Evolutionary conservation across 2,113 vertebrate genomes (phyloP).

Genomic region (Cynopterus brachyotis): DNA sequence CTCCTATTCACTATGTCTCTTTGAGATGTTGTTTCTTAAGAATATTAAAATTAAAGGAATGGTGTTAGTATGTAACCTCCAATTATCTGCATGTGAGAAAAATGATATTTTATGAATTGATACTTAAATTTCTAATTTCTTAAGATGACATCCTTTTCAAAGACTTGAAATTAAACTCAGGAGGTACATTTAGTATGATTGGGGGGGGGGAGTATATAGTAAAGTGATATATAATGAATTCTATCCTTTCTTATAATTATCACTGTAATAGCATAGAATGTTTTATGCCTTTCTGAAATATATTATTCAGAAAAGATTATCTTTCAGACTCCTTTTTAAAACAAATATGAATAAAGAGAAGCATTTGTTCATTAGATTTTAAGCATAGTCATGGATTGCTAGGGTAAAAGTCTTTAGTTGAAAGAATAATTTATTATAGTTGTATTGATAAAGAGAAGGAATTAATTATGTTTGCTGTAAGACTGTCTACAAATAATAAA

Average conservation of each 20-base stretch:
- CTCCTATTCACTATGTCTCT: background rate
- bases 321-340: constrained; percentile 50
- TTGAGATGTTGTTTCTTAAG: constrained; percentile 23
- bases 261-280: constrained; percentile 30
- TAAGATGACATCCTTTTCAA: constrained; percentile 54
- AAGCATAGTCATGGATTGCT: constrained; percentile 15
- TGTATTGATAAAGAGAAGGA: constrained; percentile 45
- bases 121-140: constrained; percentile 36
- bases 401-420: constrained; percentile 51
- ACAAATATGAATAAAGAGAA: background rate
- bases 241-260: constrained; percentile 27
- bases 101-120: constrained; percentile 25
- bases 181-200: background rate
- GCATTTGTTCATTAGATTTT: constrained; percentile 54
- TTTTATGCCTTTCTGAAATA: constrained; percentile 31
- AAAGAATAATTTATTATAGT: constrained; percentile 66
- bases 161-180: constrained; percentile 37
- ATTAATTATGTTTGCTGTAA: constrained; percentile 44
- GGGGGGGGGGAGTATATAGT: background rate
- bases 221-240: background rate
- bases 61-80: constrained; percentile 22
- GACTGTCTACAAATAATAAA: constrained; percentile 56
- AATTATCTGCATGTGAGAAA: background rate
- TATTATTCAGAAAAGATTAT: constrained; percentile 21
- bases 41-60: constrained; percentile 37